These are phyloP conservation scores for Mechanitis messenoides DNA, from an alignment of 2,888 invertebrate genomes.

Conservation along the genomic window DNA sequence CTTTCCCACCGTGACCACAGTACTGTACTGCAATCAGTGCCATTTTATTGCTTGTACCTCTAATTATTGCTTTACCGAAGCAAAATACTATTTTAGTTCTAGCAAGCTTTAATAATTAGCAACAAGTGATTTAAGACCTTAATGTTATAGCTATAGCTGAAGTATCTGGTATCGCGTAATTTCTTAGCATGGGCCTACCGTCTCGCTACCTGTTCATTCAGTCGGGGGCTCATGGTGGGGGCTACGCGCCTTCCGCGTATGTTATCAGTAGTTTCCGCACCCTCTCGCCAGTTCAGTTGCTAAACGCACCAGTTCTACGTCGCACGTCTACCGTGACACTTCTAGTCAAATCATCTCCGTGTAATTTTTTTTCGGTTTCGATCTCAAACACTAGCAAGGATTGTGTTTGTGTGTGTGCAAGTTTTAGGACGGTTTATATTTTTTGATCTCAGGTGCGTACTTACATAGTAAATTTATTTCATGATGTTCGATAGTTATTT, in stretches of 20 bases:
- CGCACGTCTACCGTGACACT: constrained; percentile 67
- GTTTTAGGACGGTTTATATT: constrained; percentile 20
- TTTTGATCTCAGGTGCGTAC: constrained; percentile 30
- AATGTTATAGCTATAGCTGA: constrained; percentile 22
- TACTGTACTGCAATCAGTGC: constrained; percentile 29
- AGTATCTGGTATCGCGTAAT: constrained; percentile 16
- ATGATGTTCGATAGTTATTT: constrained; percentile 13
- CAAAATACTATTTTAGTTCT: constrained; percentile 16
- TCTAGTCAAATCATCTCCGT: constrained; percentile 50
- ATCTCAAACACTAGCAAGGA: background rate
- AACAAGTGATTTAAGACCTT: background rate
- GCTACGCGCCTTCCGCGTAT: constrained; percentile 71
- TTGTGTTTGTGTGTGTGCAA: constrained; percentile 20
- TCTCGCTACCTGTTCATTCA: constrained; percentile 71
- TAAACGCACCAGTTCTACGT: constrained; percentile 70
- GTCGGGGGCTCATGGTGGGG: constrained; percentile 57
- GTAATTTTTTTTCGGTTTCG: constrained; percentile 16
- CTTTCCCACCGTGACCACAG: constrained; percentile 59
- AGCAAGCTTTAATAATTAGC: constrained; percentile 9
- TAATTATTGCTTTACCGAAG: constrained; percentile 26
- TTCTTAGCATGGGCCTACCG: constrained; percentile 45
- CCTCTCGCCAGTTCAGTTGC: constrained; percentile 69
- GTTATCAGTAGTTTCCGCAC: constrained; percentile 75
- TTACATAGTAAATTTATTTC: constrained; percentile 12
- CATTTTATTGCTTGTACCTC: constrained; percentile 29